Percentiles rank a stretch among this genome's conserved stretches.
Evolutionary conservation across 2,797 vertebrate species (phyloP).

Genomic region (Graptemys geographica): DNA sequence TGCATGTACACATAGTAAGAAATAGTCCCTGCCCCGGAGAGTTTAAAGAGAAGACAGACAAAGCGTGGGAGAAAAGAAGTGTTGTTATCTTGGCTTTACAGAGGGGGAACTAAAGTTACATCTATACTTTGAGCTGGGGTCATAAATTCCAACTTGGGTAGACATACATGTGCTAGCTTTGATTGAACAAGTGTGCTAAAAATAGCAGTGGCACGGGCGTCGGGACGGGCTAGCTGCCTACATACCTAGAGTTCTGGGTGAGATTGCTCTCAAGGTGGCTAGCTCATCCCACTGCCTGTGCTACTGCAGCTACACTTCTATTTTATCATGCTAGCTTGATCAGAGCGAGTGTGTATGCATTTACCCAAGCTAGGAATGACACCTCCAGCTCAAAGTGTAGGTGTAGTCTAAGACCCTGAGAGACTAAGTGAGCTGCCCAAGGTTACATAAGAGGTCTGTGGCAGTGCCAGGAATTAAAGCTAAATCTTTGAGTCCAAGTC

Average conservation of each 20-base stretch:
- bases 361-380: not conserved
- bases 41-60: not conserved
- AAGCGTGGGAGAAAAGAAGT: not conserved
- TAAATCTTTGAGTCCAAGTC: not conserved
- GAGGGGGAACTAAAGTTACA: not conserved
- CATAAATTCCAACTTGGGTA: not conserved
- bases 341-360: not conserved
- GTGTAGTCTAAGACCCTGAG: not conserved
- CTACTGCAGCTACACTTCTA: not conserved
- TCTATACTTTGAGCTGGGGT: not conserved
- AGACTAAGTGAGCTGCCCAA: not conserved
- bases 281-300: not conserved
- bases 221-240: not conserved
- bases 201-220: not conserved
- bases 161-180: not conserved
- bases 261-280: not conserved
- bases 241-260: not conserved
- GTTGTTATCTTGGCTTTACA: not conserved
- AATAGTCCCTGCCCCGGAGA: not conserved
- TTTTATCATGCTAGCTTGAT: not conserved
- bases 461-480: not conserved
- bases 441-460: not conserved
- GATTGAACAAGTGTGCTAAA: not conserved
- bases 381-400: not conserved
- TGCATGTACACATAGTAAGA: not conserved